Base-by-base conservation (phyloP, 1,140 invertebrate species). In the Drepana arcuata region DNA sequence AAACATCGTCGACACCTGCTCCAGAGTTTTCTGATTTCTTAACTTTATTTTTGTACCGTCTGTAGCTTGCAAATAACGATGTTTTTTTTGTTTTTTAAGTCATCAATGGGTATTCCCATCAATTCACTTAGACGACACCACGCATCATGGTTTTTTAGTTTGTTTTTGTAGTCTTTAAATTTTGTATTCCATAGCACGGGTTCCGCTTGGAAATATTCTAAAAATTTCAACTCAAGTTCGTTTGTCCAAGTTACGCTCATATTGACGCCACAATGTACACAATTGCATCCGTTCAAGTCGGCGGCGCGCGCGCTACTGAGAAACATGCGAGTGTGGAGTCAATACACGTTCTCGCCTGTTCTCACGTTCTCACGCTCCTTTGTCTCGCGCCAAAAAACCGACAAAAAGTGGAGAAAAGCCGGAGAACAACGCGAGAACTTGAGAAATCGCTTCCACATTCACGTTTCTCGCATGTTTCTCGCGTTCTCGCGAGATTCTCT, bases 1-100 rank as follows among this genome's bases (percentile, higher is more conserved):
- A 67, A 14, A 64, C 27, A 39, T 66, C 50, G 12, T 50, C 45
- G 5, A 18, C 30, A 34, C 48, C 45, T 34, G 46, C 43, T 40
- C 52, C 61, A 16, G 48, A 48, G 16, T 27, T 36, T 27, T 15
- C 25, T 16, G 25, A 27, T 36, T 36, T 28, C 23, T 31, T 40
- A 32, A 33, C 30, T 40, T 31, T 32, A 25, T 24, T 32, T 39
- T 31, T 39, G 23, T 31, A 31, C 16, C 29, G 10, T 24, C 36
- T 30, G 12, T 39, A 39, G 23, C 16, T 41, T 32, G 39, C 30
- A 31, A 40, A 32, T 32, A 32, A 28, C 30, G 39, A 41, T 5
- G 18, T n/a, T 21, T 21, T 9, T 21, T 33, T 41, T 41, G 11
- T 41, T 33, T 30, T 40, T 26, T 33, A 24, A 32, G 14, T 41